Evolutionary conservation across 2,797 vertebrate species (phyloP), one percentile per base, ranked within the genome.

Genomic region (Sparidentex hasta): DNA sequence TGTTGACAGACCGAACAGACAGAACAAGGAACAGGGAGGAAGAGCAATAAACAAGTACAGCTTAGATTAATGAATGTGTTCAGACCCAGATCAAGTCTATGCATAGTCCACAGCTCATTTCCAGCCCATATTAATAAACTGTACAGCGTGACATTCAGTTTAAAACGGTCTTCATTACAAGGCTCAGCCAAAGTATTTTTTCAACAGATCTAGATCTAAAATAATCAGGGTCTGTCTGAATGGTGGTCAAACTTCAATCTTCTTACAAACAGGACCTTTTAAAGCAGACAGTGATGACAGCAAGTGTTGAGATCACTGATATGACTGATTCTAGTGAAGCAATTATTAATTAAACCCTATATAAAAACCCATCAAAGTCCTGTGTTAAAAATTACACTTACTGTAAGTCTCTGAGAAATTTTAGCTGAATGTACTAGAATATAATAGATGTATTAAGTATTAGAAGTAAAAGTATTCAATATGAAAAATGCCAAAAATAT

Each of bases 1-100:
- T 57, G 81, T 58, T 75, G 66, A 69, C 58, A 61, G 54, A 71
- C 7, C 13, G n/a, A 51, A n/a, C 4, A 70, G n/a, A 52, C 20
- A 5, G 7, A 33, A 7, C 33, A 33, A 38, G 33, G 33, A 27
- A 58, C 5, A 41, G 14, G 20, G 7, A 18, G 52, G 41, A 47
- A 56, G 2, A 56, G 8, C 18, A 76, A 64, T 12, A 81, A 68
- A 59, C 50, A 23, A 17, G 23, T 12, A 16, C 16, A 9, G 21
- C 41, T 43, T 21, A 4, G 12, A 13, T 13, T n/a, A 25, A 62
- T 17, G 43, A 74, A 43, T 14, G 18, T 21, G 65, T 25, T 56
- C n/a, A 71, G 23, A 7, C 47, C 27, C 16, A 23, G 16, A 27
- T 33, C 9, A 56, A 14, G 23, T 23, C 33, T 18, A 43, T 17